A percentile compares a stretch with the other conserved stretches of the same genome.
phyloP scores from a whole-genome alignment of 1,140 invertebrate genomes.

The Linepithema humile region DNA sequence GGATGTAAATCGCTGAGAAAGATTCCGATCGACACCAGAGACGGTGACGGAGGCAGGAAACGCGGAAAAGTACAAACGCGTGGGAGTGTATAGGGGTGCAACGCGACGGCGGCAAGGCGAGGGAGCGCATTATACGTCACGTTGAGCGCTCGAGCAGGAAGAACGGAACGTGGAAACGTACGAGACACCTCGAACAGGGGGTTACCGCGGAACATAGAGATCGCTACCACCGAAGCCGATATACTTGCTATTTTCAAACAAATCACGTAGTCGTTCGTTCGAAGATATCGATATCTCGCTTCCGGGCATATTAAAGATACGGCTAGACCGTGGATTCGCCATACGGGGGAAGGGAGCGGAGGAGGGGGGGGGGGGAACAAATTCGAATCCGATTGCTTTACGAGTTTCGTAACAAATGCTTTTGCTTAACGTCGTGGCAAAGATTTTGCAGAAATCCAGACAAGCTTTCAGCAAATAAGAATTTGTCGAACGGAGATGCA shows the following conservation, averaged over 20 bases:
- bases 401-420: no score
- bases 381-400: neutral
- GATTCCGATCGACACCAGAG: slow-evolving; percentile 8
- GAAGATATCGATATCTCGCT: neutral
- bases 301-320: neutral
- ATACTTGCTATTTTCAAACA: neutral
- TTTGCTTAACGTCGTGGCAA: no score
- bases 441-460: neutral
- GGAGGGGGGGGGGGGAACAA: no score
- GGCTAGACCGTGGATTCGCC: neutral
- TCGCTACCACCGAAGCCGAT: neutral
- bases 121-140: neutral
- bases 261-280: neutral
- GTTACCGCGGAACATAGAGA: neutral
- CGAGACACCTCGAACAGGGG: neutral
- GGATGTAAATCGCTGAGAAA: slow-evolving; percentile 30
- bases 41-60: neutral
- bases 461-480: neutral
- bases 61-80: neutral
- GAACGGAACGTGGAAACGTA: neutral
- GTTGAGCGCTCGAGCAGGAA: neutral
- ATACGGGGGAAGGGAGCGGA: neutral
- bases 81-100: neutral
- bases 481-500: no score
- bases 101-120: neutral